phyloP scores from a whole-genome alignment of 1,140 invertebrate species.

The Contarinia nasturtii region DNA sequence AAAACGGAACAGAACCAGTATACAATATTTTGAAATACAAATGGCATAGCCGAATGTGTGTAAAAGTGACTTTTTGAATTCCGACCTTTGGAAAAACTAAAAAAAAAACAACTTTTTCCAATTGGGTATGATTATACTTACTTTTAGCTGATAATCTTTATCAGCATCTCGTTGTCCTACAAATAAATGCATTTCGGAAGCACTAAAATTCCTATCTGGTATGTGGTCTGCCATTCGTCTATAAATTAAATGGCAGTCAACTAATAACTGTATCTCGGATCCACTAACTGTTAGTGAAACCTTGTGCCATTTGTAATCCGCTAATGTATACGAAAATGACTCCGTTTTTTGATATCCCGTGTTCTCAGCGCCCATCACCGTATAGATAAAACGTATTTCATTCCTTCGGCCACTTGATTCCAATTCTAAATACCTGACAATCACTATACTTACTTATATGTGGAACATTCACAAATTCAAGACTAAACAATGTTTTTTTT shows the following conservation, averaged over 20 bases:
- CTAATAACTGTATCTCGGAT: constrained; percentile 57
- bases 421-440: constrained; percentile 64
- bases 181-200: constrained; percentile 56
- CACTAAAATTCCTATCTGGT: constrained; percentile 53
- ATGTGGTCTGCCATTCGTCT: constrained; percentile 34
- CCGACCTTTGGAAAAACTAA: no score
- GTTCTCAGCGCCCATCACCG: constrained; percentile 27
- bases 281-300: constrained; percentile 66
- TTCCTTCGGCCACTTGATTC: constrained; percentile 74
- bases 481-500: background rate
- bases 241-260: constrained; percentile 74
- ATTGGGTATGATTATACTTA: background rate
- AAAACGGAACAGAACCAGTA: no score
- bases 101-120: no score
- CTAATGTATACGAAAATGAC: constrained; percentile 69
- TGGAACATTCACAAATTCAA: background rate
- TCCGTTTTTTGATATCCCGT: constrained; percentile 49
- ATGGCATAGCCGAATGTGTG: no score
- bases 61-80: no score
- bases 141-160: constrained; percentile 67
- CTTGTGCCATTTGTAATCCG: constrained; percentile 71
- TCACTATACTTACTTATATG: constrained; percentile 2
- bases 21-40: no score
- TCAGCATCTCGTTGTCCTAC: constrained; percentile 61
- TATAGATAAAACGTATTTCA: constrained; percentile 61